Percentiles rank a stretch among this genome's conserved stretches.
Evolutionary conservation across 2,888 invertebrate species (phyloP).

Genomic region (Stegophylla sp.): DNA sequence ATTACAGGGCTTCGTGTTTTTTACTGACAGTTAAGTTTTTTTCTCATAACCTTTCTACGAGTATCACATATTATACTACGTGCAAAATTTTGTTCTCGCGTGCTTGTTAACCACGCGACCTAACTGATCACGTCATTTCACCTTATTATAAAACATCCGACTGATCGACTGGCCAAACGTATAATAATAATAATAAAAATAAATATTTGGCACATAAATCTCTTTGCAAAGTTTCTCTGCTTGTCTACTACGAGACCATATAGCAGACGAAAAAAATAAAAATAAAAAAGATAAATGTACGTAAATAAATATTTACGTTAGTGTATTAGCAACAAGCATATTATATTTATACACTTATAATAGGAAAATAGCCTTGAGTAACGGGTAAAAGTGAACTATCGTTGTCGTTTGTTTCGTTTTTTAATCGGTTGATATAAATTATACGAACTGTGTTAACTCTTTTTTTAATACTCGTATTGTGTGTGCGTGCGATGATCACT

Average conservation of each 20-base stretch:
- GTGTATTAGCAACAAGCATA: background rate
- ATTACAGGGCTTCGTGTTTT: too few species aligned
- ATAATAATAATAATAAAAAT: too few species aligned
- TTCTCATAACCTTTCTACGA: background rate
- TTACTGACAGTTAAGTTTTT: too few species aligned
- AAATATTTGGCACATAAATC: constrained; percentile 45
- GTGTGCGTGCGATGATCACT: too few species aligned
- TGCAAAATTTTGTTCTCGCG: constrained; percentile 7
- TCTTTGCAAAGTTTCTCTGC: constrained; percentile 32
- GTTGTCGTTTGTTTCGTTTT: constrained; percentile 40
- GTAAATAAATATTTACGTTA: background rate
- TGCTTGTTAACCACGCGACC: background rate
- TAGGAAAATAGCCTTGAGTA: constrained; percentile 49
- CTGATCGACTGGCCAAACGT: background rate
- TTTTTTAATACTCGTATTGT: background rate
- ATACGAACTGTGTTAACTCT: background rate
- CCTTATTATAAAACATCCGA: background rate
- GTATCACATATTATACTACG: background rate
- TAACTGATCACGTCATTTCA: background rate
- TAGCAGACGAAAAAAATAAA: background rate
- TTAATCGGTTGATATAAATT: constrained; percentile 38
- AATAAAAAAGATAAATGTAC: background rate
- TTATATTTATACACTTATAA: background rate
- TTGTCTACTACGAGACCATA: background rate
- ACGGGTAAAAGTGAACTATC: constrained; percentile 50